These are phyloP conservation scores for Prolemur simus DNA, from an alignment of 2,113 vertebrate genomes.

Conservation along the genomic window DNA sequence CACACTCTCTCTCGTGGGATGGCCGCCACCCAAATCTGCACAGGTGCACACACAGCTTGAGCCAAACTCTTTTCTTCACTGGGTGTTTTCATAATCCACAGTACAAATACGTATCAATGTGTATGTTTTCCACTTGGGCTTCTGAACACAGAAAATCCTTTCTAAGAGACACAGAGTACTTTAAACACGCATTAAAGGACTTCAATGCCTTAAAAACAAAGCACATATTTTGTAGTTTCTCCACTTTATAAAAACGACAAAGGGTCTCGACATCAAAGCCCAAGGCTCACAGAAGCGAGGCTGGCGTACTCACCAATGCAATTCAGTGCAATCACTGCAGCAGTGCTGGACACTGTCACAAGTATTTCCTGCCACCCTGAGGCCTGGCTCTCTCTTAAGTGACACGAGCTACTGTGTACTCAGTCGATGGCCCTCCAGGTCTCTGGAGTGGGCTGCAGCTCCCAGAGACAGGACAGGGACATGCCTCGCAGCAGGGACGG, in stretches of 20 bases:
- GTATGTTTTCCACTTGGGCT: background rate
- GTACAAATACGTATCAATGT: fast-evolving
- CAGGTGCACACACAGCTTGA: fast-evolving
- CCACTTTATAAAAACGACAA: background rate
- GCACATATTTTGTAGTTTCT: background rate
- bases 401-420: fast-evolving
- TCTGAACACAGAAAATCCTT: background rate
- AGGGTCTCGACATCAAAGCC: fast-evolving
- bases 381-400: background rate
- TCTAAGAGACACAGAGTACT: background rate
- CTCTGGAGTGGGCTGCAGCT: background rate
- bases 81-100: fast-evolving
- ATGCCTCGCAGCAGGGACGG: fast-evolving
- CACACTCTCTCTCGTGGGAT: background rate
- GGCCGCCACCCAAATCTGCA: background rate
- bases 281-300: background rate
- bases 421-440: fast-evolving
- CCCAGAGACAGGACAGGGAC: background rate
- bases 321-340: fast-evolving
- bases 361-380: background rate
- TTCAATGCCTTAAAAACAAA: background rate
- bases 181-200: background rate
- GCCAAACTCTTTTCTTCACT: background rate
- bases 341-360: background rate
- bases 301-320: too few relatives aligned